Evolutionary conservation across 2,113 vertebrate genomes (phyloP), one percentile per base, ranked within the genome.

Genomic region (Callaeas wilsoni): DNA sequence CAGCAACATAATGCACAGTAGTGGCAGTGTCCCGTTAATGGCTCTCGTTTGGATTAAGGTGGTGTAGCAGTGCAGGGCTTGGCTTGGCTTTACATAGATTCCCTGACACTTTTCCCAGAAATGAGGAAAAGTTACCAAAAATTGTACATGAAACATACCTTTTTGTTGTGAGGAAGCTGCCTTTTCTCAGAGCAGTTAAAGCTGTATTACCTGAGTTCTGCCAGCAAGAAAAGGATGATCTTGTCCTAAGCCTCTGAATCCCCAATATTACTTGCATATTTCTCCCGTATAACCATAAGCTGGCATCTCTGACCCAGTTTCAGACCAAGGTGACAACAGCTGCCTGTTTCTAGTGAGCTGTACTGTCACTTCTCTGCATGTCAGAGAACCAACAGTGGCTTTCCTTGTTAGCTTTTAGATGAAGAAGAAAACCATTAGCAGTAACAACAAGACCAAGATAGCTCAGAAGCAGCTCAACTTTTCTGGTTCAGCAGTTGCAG

Each of bases 281-380:
- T 32, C n/a, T 90, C 33, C 27, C 4, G 4, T 77, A 39, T 56
- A 84, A 22, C 19, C 27, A 20, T 16, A 68, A 52, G 63, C 68
- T 85, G 75, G 33, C 47, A 80, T 90, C 84, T 46, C 87, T 96
- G 95, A 93, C 93, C 90, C 85, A 93, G 53, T 95, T 96, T 96
- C 64, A 92, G 69, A 83, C 90, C 76, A 93, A 90, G 79, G n/a
- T 95, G 90, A 94, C 94, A 79, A 85, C 73, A 94, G 68, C 76
- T 95, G 92, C 17, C 64, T 83, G 50, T 90, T 94, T 94, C 53
- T 84, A 56, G 47, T 88, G 62, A 89, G 57, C 53, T 93, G n/a
- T 79, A 41, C 84, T 95, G 95, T 92, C 94, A 90, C 82, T 95
- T 91, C 75, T 83, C 55, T 67, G 71, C 79, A 77, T 63, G 68